These are phyloP conservation scores for Idaea biselata DNA, from an alignment of 2,888 invertebrate species.

Conservation along the genomic window DNA sequence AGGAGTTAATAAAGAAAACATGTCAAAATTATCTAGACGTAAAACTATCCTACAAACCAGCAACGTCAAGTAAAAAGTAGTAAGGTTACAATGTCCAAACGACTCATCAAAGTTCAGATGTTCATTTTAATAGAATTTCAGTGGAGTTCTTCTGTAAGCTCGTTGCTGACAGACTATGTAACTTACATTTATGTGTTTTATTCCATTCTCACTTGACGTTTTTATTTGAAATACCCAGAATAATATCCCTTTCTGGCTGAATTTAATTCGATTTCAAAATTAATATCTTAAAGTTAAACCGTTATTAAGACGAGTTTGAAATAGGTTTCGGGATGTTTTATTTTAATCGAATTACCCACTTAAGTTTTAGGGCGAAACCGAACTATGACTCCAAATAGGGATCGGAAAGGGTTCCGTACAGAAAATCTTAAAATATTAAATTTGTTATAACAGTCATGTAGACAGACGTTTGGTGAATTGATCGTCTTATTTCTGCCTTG, in stretches of 20 bases:
- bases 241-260: not conserved
- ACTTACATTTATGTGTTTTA: constrained; percentile 35
- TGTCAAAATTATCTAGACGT: not conserved
- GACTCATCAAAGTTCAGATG: constrained; percentile 49
- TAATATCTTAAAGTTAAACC: constrained; percentile 3
- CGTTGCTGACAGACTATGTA: constrained; percentile 28
- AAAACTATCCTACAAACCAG: not conserved
- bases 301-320: not conserved
- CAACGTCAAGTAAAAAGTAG: constrained; percentile 14
- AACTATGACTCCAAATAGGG: not conserved
- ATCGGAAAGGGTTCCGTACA: not conserved
- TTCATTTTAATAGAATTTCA: constrained; percentile 52
- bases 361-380: not conserved
- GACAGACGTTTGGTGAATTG: too few relatives aligned
- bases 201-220: constrained; percentile 32
- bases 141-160: constrained; percentile 38
- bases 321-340: not conserved
- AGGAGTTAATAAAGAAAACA: too few relatives aligned
- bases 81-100: constrained; percentile 25
- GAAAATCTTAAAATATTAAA: too few relatives aligned
- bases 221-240: constrained; percentile 12
- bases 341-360: not conserved
- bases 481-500: too few relatives aligned
- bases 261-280: constrained; percentile 4
- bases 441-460: too few relatives aligned